Conservation (phyloP, 2,888 invertebrate species). For the Allophyes oxyacanthae region DNA sequence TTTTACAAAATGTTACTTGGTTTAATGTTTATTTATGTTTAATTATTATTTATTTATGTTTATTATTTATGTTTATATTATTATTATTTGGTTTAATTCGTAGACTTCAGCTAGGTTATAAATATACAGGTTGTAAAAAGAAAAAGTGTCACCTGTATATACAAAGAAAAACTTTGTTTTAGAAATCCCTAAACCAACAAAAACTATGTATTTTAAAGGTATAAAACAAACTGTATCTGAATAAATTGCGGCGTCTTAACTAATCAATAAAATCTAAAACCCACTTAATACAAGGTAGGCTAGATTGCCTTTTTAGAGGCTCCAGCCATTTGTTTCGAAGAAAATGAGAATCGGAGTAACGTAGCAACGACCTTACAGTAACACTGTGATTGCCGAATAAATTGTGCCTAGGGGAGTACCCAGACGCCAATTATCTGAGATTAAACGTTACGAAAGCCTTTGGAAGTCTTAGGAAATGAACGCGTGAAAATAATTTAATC, state of each 20-base stretch:
- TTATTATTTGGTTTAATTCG: no score
- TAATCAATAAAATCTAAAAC: conserved; percentile 30
- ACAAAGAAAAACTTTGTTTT: no score
- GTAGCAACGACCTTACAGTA: conserved; percentile 13
- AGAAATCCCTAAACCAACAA: no score
- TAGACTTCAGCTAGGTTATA: no score
- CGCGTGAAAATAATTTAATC: conserved; percentile 49
- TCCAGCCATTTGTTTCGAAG: conserved; percentile 39
- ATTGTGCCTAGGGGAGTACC: conserved; percentile 46
- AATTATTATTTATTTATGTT: no score
- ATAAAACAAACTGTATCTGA: not conserved
- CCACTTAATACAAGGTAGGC: conserved; percentile 32
- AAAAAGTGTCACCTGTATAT: no score
- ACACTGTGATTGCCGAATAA: conserved; percentile 49
- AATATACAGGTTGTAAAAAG: no score
- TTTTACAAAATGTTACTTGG: no score
- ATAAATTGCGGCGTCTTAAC: conserved; percentile 4
- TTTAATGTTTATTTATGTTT: no score
- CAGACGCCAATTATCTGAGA: conserved; percentile 50
- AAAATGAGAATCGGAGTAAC: conserved; percentile 39
- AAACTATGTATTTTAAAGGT: not conserved
- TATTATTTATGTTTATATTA: no score
- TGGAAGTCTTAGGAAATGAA: conserved; percentile 25
- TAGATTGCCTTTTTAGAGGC: conserved; percentile 39
- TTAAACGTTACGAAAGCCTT: conserved; percentile 43